Conservation (phyloP, 1,140 invertebrate species). For the Drosophila kurseongensis region DNA sequence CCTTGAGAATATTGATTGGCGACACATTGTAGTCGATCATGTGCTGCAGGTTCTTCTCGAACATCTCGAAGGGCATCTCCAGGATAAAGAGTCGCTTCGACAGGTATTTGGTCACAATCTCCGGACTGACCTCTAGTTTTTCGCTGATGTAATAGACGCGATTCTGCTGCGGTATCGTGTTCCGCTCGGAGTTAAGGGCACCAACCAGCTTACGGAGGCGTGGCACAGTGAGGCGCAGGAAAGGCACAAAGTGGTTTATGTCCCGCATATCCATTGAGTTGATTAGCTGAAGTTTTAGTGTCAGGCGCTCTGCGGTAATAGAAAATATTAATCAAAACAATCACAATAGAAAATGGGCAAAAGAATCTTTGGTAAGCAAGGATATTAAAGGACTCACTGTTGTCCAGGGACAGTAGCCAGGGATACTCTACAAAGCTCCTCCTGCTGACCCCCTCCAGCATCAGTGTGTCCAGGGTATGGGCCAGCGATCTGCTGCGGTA, state of each 20-base stretch:
- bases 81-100: slow-evolving; percentile 77
- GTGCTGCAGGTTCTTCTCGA: slow-evolving; percentile 74
- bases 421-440: slow-evolving; percentile 74
- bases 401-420: slow-evolving; percentile 68
- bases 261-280: slow-evolving; percentile 57
- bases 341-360: too few relatives aligned
- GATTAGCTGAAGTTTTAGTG: slow-evolving; percentile 57
- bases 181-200: slow-evolving; percentile 48
- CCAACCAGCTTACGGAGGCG: slow-evolving; percentile 63
- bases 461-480: slow-evolving; percentile 50
- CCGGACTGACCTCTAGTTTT: slow-evolving; percentile 58
- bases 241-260: slow-evolving; percentile 80
- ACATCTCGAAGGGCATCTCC: slow-evolving; percentile 81
- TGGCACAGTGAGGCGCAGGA: slow-evolving; percentile 63
- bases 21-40: slow-evolving; percentile 84
- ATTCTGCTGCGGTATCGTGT: slow-evolving; percentile 54
- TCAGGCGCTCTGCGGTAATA: slow-evolving; percentile 42
- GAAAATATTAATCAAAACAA: not conserved
- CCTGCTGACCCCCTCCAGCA: slow-evolving; percentile 59
- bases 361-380: too few relatives aligned
- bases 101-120: slow-evolving; percentile 74
- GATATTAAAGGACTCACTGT: slow-evolving; percentile 42
- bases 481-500: slow-evolving; percentile 47
- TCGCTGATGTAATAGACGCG: slow-evolving; percentile 82
- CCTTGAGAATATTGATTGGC: slow-evolving; percentile 84